Evolutionary conservation across 2,888 invertebrate species (phyloP), one percentile per base, ranked within the genome.

Genomic region (Elysia crispata): DNA sequence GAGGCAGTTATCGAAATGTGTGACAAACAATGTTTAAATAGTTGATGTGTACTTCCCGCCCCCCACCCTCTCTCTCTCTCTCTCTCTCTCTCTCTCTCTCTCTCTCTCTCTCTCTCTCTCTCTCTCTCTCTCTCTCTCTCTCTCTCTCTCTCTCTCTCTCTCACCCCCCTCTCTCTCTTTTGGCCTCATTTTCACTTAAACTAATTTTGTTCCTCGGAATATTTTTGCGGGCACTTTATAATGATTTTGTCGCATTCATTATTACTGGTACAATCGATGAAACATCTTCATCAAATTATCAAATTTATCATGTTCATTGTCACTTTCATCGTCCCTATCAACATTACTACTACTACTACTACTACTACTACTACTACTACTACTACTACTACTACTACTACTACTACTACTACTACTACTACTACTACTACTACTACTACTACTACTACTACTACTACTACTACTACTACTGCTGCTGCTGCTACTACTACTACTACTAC

Each of bases 301-400:
- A 54, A n/a, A n/a, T n/a, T n/a, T n/a, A n/a, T n/a, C n/a, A n/a
- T n/a, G n/a, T n/a, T n/a, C n/a, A n/a, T 28, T 69, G 20, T 31
- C 31, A 25, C 69, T 30, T 25, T 28, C 31, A 25, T 41, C 20
- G 15, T 28, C 49, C 20, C 50, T 49, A 72, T 23, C 49, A 49
- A n/a, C 49, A 72, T 50, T 33, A 72, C 72, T 69, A 69, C 69
- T 69, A 69, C 69, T 69, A 69, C 69, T 69, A 28, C 69, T 69
- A 28, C 69, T 69, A 28, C 69, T 69, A 69, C 69, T 69, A 69
- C 69, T 69, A 28, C 28, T 69, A 69, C 69, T 69, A 69, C 69
- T 69, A 18, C 69, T 69, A 69, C 69, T 69, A 69, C 69, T 69
- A 69, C 69, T 69, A 69, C 69, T 69, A 69, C 69, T 69, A 69